Percentiles rank a stretch among this genome's conserved stretches.
phyloP scores from a whole-genome alignment of 2,113 vertebrate genomes.

The Mixornis gularis region DNA sequence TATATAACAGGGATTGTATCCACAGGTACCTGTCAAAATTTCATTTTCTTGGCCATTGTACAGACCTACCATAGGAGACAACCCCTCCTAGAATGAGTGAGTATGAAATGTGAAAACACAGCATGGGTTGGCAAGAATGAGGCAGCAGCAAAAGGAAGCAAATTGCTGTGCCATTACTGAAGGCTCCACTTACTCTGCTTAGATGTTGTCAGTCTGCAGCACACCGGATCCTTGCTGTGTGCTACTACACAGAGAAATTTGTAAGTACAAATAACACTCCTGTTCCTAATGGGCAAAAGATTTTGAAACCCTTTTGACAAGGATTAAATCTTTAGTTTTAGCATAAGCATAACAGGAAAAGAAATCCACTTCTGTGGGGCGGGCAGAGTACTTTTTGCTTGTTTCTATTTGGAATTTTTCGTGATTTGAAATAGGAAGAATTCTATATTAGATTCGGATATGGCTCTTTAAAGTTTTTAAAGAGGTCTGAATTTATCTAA shows the following conservation, averaged over 20 bases:
- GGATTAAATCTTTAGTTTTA: not conserved
- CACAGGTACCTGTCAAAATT: not conserved
- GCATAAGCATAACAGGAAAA: not conserved
- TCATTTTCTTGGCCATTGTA: not conserved
- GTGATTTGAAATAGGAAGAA: not conserved
- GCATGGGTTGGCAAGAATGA: not conserved
- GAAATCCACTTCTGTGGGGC: not conserved
- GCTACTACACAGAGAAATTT: not conserved
- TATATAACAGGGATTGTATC: not conserved
- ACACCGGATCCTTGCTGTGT: not conserved
- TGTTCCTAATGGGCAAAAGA: not conserved
- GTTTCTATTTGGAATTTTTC: rapidly evolving
- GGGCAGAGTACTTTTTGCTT: not conserved
- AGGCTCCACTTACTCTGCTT: not conserved
- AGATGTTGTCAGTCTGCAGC: not conserved
- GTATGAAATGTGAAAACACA: not conserved
- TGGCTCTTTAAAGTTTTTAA: not conserved
- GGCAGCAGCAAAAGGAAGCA: not conserved
- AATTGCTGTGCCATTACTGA: not conserved
- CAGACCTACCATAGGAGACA: not conserved
- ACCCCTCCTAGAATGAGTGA: not conserved
- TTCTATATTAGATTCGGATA: not conserved
- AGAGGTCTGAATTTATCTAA: not conserved
- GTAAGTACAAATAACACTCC: not conserved
- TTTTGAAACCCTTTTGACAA: not conserved